Conservation (phyloP, 2,797 vertebrate species). For the Dallia pectoralis region DNA sequence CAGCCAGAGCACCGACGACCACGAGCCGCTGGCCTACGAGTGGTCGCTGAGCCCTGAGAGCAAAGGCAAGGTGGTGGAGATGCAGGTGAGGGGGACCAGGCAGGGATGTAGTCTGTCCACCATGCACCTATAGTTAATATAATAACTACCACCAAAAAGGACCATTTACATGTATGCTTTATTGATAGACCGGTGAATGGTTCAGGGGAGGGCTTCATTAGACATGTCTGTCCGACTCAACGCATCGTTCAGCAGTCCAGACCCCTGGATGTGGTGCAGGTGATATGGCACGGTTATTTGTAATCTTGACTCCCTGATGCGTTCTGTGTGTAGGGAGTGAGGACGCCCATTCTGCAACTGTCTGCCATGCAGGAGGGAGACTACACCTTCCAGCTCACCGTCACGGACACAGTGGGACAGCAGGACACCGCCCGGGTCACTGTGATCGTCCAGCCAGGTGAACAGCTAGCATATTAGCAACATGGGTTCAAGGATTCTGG, state of each 20-base stretch:
- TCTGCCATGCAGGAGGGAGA: slow-evolving; percentile 97
- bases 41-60: slow-evolving; percentile 95
- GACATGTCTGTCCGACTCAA: no score
- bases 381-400: slow-evolving; percentile 95
- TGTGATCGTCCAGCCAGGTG: slow-evolving; percentile 96
- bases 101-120: no score
- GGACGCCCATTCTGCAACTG: slow-evolving; percentile 88
- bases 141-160: no score
- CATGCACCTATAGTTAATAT: no score
- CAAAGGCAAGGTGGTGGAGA: slow-evolving; percentile 97
- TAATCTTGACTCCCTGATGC: not conserved
- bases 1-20: slow-evolving; percentile 94
- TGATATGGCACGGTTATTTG: no score
- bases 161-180: no score
- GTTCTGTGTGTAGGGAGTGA: slow-evolving; percentile 79
- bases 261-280: no score
- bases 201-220: no score
- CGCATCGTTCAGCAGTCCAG: no score
- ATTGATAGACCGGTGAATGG: no score
- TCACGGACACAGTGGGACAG: slow-evolving; percentile 91
- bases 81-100: slow-evolving; percentile 84
- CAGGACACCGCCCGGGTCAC: slow-evolving; percentile 92
- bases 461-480: slow-evolving; percentile 31
- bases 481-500: not conserved
- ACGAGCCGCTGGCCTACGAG: slow-evolving; percentile 90